A percentile compares a stretch with the other conserved stretches of the same genome.
Evolutionary conservation across 2,797 vertebrate genomes (phyloP).

Genomic region (Zalophus californianus): DNA sequence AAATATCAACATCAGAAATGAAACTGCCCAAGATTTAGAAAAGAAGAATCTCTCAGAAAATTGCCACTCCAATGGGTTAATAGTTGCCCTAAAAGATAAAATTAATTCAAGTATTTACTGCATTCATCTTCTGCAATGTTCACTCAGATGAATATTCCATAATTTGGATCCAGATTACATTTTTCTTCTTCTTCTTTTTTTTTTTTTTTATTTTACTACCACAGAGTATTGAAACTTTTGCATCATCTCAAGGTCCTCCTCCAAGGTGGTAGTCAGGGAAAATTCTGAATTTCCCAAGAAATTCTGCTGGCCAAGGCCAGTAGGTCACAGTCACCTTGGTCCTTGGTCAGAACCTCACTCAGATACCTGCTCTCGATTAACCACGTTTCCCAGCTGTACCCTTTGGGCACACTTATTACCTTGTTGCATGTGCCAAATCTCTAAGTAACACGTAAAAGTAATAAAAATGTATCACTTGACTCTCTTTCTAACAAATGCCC

Average conservation of each 20-base stretch:
- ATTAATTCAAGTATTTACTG: background rate
- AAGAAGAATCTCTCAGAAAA: conserved; percentile 31
- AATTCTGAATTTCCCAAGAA: background rate
- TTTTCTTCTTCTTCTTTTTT: background rate
- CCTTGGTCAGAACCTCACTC: background rate
- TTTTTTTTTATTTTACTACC: background rate
- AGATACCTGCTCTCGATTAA: background rate
- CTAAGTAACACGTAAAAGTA: background rate
- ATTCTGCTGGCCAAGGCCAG: background rate
- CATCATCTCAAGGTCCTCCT: background rate
- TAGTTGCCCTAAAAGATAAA: conserved; percentile 29
- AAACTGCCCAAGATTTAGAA: background rate
- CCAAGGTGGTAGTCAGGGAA: background rate
- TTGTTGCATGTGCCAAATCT: background rate
- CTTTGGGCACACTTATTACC: background rate
- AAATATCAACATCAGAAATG: background rate
- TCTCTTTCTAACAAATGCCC: conserved; percentile 25
- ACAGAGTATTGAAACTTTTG: background rate
- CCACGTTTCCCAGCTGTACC: background rate
- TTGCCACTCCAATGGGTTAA: background rate
- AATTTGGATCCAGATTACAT: background rate
- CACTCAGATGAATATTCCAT: background rate
- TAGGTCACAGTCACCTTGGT: background rate
- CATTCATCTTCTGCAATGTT: background rate
- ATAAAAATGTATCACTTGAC: background rate